Evolutionary conservation across 2,113 vertebrate genomes (phyloP), one percentile per base, ranked within the genome.

Genomic region (Coreoperca whiteheadi): DNA sequence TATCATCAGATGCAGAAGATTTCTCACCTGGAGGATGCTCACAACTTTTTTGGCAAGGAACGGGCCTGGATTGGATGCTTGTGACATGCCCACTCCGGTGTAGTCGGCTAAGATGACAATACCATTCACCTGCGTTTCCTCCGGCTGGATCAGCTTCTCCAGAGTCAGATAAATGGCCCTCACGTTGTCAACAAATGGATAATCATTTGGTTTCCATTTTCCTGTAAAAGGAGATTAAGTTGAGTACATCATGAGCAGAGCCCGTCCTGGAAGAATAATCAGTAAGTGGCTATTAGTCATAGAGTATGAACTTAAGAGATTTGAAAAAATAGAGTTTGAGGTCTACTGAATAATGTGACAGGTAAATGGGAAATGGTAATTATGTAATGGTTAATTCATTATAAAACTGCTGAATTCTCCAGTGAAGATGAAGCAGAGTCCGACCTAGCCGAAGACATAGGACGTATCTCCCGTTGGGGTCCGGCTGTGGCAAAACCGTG

Each of bases 1-100:
- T 41, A 41, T 51, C 12, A 34, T n/a, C 2, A 0, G 18, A 48
- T 37, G 6, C 0, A n/a, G 15, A 46, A 14, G 43, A 46, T 30
- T 57, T 37, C 96, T 92, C 94, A 99, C 99, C 97, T 99, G 99
- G 74, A 99, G 98, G 91, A 99, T 98, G 93, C 98, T 97, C 88
- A 99, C 98, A 66, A 99, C 96, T 89, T 98, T 99, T 95, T 99
- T 99, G 94, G 98, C 98, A 77, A 99, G 97, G 89, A 99, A 99
- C 37, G 99, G 99, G 69, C 98, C 98, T 80, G 99, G 98, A 88
- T 99, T 98, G 90, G 98, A 98, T 2, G 98, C 99, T 77, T 99
- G 99, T 28, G 99, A 97, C 96, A 99, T 96, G 72, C 98, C 97
- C 89, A 99, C 97, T 76, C 98, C 98, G 68, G 95, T 97, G 96